Conservation (phyloP, 2,888 invertebrate genomes). For the Zonitis immaculata region DNA sequence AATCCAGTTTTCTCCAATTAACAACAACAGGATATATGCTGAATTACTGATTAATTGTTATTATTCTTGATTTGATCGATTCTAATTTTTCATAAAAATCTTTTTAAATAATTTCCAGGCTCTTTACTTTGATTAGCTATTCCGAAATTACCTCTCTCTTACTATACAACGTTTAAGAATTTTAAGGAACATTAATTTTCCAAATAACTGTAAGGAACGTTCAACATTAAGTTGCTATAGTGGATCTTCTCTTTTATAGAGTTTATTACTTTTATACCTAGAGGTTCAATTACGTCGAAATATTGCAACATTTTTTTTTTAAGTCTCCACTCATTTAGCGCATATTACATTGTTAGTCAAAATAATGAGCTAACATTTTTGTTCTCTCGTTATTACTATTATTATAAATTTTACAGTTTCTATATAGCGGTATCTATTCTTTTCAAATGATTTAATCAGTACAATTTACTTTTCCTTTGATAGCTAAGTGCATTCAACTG, state of each 20-base stretch:
- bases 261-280: conserved; percentile 21
- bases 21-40: too few relatives aligned
- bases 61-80: too few relatives aligned
- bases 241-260: conserved; percentile 11
- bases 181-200: conserved; percentile 11
- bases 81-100: neutral
- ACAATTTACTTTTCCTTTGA: conserved; percentile 5
- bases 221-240: conserved; percentile 10
- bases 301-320: conserved; percentile 19
- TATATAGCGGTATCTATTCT: conserved; percentile 10
- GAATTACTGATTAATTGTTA: conserved; percentile 8
- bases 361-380: conserved; percentile 19
- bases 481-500: neutral
- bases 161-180: conserved; percentile 4
- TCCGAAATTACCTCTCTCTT: neutral
- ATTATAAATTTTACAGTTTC: conserved; percentile 9
- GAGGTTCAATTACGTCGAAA: conserved; percentile 21
- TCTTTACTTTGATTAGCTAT: conserved; percentile 1
- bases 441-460: conserved; percentile 17
- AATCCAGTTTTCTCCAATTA: too few relatives aligned
- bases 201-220: conserved; percentile 9
- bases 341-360: conserved; percentile 20
- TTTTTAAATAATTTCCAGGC: neutral
- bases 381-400: conserved; percentile 16
- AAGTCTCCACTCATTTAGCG: conserved; percentile 17